Base-by-base conservation (phyloP, 92 coral and sea anemone genomes). In the Pocillopora meandrina region DNA sequence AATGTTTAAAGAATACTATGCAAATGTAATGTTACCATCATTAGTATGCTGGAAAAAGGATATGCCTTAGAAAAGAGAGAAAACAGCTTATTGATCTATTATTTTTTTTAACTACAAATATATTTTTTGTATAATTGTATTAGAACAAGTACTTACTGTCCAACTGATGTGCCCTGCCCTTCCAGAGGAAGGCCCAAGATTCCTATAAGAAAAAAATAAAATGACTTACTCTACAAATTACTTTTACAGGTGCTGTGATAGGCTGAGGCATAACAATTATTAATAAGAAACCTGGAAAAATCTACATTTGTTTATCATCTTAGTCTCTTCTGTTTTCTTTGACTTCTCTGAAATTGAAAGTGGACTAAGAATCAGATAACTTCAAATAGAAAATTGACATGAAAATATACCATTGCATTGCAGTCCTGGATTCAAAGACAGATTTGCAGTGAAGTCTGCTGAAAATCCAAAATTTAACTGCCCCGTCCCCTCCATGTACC, bases 401-500 rank as follows among this genome's bases (percentile, higher is more conserved):
- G 61, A 33, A 26, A 80, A 52, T 16, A 1, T 83, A 83, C 86
- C 85, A 71, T 9, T 21, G 21, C 42, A 81, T 63, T 57, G 36
- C 18, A 33, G 62, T 65, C 72, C 86, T 20, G 52, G 20, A 31
- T 12, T 62, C 13, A 73, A n/a, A 47, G 86, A 65, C 7, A 83
- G 61, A 20, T 61, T 61, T 16, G 69, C 71, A 21, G 52, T 18
- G 2, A 73, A 65, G 31, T 78, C 90, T 15, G 49, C 64, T 33
- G 82, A 61, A 82, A 87, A 87, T 74, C 90, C 90, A 73, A 87
- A 81, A 64, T 87, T 87, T 9, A 87, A 42, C 15, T 74, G 85
- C 20, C 90, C 90, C n/a, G 85, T 15, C 17, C 73, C 87, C 26
- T 87, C 90, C 15, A 47, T 42, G 67, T 42, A 75, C 72, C 90